phyloP scores from a whole-genome alignment of 2,797 vertebrate species.

The Gambelia wislizenii region DNA sequence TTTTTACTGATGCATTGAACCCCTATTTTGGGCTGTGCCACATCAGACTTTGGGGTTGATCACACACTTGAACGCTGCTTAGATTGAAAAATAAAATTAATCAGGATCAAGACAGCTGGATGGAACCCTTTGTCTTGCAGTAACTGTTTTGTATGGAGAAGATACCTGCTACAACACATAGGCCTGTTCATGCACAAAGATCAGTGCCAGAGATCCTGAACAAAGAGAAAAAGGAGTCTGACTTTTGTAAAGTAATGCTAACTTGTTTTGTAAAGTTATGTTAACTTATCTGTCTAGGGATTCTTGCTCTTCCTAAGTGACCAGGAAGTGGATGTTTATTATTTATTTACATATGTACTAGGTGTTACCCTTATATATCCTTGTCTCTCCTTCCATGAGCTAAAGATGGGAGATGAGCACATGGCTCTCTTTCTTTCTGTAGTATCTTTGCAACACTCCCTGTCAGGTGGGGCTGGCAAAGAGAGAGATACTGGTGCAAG shows the following conservation, averaged over 20 bases:
- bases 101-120: not conserved
- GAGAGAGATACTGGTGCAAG: too few species aligned
- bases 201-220: too few species aligned
- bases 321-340: not conserved
- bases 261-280: not conserved
- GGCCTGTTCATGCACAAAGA: not conserved
- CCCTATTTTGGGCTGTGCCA: not conserved
- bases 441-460: too few species aligned
- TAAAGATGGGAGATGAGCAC: too few species aligned
- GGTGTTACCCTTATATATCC: too few species aligned
- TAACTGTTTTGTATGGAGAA: not conserved
- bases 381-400: too few species aligned
- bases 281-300: not conserved
- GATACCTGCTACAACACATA: not conserved
- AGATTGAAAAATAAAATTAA: too few species aligned
- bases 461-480: too few species aligned
- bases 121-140: not conserved
- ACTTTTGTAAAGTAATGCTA: not conserved
- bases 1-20: not conserved
- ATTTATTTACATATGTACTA: not conserved
- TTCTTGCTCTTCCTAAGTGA: not conserved
- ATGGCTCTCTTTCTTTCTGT: too few species aligned
- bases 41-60: not conserved
- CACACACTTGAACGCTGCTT: not conserved
- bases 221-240: not conserved